phyloP scores from a whole-genome alignment of 2,113 vertebrate species.

The Telmatochromis bifrenatus region DNA sequence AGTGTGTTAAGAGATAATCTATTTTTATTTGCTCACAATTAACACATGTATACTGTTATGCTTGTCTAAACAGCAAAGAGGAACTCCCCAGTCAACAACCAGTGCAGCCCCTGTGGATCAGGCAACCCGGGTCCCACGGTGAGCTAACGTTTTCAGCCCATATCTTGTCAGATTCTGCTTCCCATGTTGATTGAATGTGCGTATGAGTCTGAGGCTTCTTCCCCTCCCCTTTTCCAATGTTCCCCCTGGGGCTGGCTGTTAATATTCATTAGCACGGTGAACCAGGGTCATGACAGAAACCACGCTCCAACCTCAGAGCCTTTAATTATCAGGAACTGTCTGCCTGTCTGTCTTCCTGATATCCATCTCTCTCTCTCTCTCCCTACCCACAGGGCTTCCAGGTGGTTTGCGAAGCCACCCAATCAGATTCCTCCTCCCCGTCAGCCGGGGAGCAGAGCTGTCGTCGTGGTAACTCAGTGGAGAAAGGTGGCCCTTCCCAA shows the following conservation, averaged over 20 bases:
- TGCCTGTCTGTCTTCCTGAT: not conserved
- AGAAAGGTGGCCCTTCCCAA: constrained; percentile 86
- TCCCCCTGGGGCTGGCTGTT: not conserved
- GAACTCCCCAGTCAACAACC: constrained; percentile 88
- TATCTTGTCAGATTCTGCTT: not conserved
- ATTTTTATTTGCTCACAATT: not conserved
- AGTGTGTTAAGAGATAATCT: not conserved
- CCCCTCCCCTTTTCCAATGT: not conserved
- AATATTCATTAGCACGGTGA: constrained; percentile 45
- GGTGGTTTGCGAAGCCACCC: constrained; percentile 86
- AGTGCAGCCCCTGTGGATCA: constrained; percentile 78
- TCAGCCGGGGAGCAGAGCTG: constrained; percentile 80
- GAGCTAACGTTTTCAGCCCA: constrained; percentile 5
- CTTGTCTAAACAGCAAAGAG: constrained; percentile 80
- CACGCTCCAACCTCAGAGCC: not conserved
- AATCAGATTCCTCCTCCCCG: constrained; percentile 77
- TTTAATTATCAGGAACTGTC: constrained; percentile 4
- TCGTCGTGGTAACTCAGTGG: constrained; percentile 88
- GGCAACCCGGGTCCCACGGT: constrained; percentile 75
- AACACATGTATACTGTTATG: not conserved
- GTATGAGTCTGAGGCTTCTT: not conserved
- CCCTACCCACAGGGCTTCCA: constrained; percentile 77
- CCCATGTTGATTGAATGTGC: constrained; percentile 9
- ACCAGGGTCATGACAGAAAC: not conserved
- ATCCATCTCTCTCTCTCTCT: not conserved